phyloP scores from a whole-genome alignment of 2,888 invertebrate genomes.

The Tachina grossa region DNA sequence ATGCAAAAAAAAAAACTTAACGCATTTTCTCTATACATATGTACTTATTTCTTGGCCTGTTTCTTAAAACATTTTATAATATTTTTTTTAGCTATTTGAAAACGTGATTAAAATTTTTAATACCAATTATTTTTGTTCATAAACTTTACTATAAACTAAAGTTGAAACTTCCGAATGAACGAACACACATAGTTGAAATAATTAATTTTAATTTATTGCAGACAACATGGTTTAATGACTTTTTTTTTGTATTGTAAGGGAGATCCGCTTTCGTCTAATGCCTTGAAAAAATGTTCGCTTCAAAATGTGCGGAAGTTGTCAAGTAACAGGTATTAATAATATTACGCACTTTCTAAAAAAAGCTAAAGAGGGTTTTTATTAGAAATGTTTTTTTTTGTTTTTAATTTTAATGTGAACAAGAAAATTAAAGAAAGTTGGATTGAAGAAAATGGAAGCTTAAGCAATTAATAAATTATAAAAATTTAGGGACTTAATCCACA shows the following conservation, averaged over 20 bases:
- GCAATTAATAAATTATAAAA: background rate
- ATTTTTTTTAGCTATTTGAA: conserved; percentile 7
- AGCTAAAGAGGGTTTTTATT: background rate
- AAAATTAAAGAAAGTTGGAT: background rate
- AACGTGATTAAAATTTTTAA: conserved; percentile 48
- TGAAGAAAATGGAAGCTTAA: background rate
- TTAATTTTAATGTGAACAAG: background rate
- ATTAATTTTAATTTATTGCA: conserved; percentile 14
- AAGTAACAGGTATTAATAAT: background rate
- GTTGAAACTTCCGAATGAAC: background rate
- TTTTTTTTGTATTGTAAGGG: background rate
- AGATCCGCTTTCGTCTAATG: conserved; percentile 2
- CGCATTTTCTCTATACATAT: background rate
- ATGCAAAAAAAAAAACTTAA: background rate
- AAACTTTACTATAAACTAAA: background rate
- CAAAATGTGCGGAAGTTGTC: conserved; percentile 29
- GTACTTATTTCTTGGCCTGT: background rate
- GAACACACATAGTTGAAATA: conserved; percentile 6
- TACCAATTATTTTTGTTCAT: conserved; percentile 12
- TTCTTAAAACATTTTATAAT: background rate
- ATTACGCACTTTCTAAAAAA: conserved; percentile 21
- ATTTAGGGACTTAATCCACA: too few species aligned
- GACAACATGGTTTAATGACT: background rate
- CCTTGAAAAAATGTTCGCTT: background rate
- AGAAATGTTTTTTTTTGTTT: background rate